Evolutionary conservation across 2,888 invertebrate species (phyloP), one percentile per base, ranked within the genome.

Genomic region (Dioctria rufipes): DNA sequence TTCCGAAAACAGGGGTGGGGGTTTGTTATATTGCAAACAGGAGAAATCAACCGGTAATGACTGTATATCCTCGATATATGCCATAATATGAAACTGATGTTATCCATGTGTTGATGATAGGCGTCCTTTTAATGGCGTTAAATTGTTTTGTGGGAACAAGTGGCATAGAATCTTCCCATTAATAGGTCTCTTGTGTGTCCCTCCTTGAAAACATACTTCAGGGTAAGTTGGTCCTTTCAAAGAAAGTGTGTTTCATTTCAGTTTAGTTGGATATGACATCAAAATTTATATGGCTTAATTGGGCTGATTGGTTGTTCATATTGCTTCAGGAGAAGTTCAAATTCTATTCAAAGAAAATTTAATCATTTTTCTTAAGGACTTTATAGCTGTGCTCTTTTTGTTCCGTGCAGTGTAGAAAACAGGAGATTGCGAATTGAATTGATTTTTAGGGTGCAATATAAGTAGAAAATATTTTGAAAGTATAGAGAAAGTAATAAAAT

Each of bases 21-120:
- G 73, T 0, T 42, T 73, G 73, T 73, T 73, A 25, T 25, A 73
- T 73, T 73, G 73, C 40, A 73, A 58, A 54, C 58, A 61, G 60
- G 42, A 54, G 42, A 13, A 66, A 9, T 42, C 40, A 66, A 4
- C 54, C 54, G 54, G 54, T 54, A 54, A 54, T 54, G 54, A 54
- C 43, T 60, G 51, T 54, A 73, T n/a, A 73, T 8, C 42, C 39
- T 42, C 6, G 58, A 13, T 25, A 25, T 25, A 25, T 60, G 73
- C 5, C 9, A 42, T 25, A 25, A 25, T 51, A 40, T 13, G 13
- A 58, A n/a, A 4, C 43, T 58, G 13, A 73, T 73, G 9, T 5
- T 37, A 73, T 43, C 73, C 58, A 73, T 73, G 58, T 73, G 60
- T n/a, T n/a, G 42, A 0, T 13, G 60, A n/a, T 54, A 54, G 13